Percentiles rank a stretch among this genome's conserved stretches.
Evolutionary conservation across 2,797 vertebrate genomes (phyloP).

Genomic region (Lepus oiostolus): DNA sequence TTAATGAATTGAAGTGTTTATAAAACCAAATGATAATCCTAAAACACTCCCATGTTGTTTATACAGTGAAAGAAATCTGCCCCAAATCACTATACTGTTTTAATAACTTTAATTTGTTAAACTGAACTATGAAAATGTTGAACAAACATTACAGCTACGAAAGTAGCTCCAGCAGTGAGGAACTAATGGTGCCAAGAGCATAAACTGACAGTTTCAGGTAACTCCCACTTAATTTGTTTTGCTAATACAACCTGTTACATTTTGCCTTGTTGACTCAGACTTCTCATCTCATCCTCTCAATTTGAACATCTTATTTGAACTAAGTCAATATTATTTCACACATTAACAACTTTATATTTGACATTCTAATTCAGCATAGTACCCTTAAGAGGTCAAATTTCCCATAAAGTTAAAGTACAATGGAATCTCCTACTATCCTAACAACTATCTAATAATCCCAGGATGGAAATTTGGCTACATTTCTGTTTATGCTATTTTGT

Average conservation of each 20-base stretch:
- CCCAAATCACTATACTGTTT: not conserved
- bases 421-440: conserved; percentile 26
- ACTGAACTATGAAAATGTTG: not conserved
- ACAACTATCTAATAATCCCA: not conserved
- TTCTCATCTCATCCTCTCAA: conserved; percentile 45
- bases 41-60: not conserved
- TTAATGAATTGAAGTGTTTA: not conserved
- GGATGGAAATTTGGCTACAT: not conserved
- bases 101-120: conserved; percentile 62
- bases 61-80: conserved; percentile 16
- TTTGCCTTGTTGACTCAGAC: conserved; percentile 68
- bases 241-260: conserved; percentile 24
- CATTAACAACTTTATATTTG: conserved; percentile 43
- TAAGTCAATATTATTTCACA: conserved; percentile 47
- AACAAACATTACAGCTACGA: not conserved
- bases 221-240: conserved; percentile 52
- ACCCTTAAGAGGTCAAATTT: conserved; percentile 41
- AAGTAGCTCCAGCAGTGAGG: not conserved
- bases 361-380: conserved; percentile 19
- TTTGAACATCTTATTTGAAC: conserved; percentile 51
- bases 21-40: conserved; percentile 54
- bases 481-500: not conserved
- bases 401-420: not conserved
- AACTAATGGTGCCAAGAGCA: not conserved
- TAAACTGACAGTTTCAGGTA: not conserved